A percentile compares a stretch with the other conserved stretches of the same genome.
phyloP scores from a whole-genome alignment of 2,113 vertebrate species.

The Turdus rufiventris region DNA sequence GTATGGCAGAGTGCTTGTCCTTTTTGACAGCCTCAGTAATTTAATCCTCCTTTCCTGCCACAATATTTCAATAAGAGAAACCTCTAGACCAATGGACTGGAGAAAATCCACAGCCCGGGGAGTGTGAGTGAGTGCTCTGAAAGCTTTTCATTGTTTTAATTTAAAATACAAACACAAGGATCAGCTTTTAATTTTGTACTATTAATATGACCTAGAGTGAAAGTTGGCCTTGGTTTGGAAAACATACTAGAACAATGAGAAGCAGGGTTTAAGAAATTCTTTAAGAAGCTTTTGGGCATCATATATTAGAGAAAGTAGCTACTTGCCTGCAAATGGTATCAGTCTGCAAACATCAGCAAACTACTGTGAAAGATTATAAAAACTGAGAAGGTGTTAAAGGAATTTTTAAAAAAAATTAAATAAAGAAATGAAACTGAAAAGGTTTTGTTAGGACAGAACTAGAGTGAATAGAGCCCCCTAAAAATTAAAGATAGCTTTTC shows the following conservation, averaged over 20 bases:
- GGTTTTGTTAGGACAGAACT: background rate
- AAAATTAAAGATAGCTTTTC: background rate
- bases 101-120: conserved; percentile 38
- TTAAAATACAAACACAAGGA: conserved; percentile 2
- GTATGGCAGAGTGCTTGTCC: conserved; percentile 79
- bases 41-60: conserved; percentile 77
- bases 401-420: background rate
- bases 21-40: conserved; percentile 82
- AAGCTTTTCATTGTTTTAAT: background rate
- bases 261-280: background rate
- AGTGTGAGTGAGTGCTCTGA: background rate
- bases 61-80: conserved; percentile 55
- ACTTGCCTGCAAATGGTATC: background rate
- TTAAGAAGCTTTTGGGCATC: background rate
- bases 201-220: background rate
- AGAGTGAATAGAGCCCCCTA: background rate
- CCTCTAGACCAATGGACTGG: conserved; percentile 34
- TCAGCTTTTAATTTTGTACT: background rate
- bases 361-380: background rate
- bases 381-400: background rate
- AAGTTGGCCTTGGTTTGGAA: background rate
- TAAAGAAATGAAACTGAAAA: background rate
- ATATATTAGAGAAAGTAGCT: background rate
- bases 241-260: background rate
- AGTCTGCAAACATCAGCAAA: background rate